phyloP scores from a whole-genome alignment of 2,113 vertebrate genomes.

The Ursus arctos region DNA sequence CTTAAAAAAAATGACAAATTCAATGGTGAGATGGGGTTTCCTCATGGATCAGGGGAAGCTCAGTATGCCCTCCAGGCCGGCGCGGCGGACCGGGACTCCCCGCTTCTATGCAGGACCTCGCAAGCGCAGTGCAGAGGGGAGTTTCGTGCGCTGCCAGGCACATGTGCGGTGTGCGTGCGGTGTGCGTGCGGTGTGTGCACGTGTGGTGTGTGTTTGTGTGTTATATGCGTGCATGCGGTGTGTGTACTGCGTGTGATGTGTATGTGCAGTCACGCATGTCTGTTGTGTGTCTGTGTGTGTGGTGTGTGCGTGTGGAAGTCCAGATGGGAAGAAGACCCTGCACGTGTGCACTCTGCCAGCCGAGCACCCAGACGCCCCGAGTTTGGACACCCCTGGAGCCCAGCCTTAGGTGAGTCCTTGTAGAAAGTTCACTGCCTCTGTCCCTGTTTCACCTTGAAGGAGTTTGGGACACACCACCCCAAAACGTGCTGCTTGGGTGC shows the following conservation, averaged over 20 bases:
- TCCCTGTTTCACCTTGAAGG: background rate
- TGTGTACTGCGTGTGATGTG: no score
- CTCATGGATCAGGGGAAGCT: background rate
- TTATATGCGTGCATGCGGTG: background rate
- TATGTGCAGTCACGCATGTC: no score
- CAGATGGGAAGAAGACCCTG: background rate
- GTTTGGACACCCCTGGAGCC: background rate
- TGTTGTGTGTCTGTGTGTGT: no score
- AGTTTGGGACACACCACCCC: background rate
- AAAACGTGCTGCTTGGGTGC: background rate
- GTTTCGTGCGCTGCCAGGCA: background rate
- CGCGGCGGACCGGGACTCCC: accelerated
- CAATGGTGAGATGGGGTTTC: background rate
- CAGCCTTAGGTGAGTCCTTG: background rate
- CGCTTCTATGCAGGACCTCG: background rate
- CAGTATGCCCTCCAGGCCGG: accelerated
- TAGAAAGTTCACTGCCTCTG: background rate
- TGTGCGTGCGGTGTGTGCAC: no score
- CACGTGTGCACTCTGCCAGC: no score
- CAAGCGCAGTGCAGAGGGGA: background rate
- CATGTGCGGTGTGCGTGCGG: no score
- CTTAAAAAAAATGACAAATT: background rate
- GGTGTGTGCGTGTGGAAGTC: background rate
- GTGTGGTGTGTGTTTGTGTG: background rate
- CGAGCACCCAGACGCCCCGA: accelerated